Evolutionary conservation across 2,888 invertebrate genomes (phyloP), one percentile per base, ranked within the genome.

Genomic region (Coronaproctus castanopsis): DNA sequence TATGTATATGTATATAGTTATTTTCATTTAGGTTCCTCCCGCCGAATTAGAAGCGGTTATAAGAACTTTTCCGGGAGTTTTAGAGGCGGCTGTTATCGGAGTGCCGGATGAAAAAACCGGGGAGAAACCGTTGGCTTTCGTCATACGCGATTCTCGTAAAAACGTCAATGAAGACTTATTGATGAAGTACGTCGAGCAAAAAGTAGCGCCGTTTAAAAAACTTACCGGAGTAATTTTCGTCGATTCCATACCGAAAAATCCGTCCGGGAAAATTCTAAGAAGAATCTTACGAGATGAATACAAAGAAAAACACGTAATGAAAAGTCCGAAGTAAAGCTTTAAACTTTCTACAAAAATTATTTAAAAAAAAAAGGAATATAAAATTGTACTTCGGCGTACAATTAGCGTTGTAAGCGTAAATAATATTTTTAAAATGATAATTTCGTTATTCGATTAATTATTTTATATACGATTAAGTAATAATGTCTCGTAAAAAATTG

Each of bases 11-110:
- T n/a, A n/a, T n/a, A n/a, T n/a, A n/a, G n/a, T n/a, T n/a, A n/a
- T n/a, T n/a, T n/a, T n/a, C n/a, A n/a, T n/a, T n/a, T n/a, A 87
- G 85, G 87, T 89, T 24, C 83, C 89, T 1, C 89, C 89, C 22
- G 86, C 88, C 2, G 89, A 90, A 73, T 71, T 89, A 61, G 88
- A 89, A 71, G 82, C 80, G 65, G 70, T 88, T 8, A 68, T 89
- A 1, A 77, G 84, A 62, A 76, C 78, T 55, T 83, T 87, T 71
- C 83, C 86, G 0, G 78, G 77, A 24, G 77, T 93, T 1, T 71
- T 75, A 18, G 92, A 93, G 67, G 87, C 83, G 0, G 91, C 85
- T 0, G 90, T 93, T 0, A 77, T 89, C 51, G 87, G 87, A 1
- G 74, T 85, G 21, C 80, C 83, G 0, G 80, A 86, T 67, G 73